Evolutionary conservation across 1,140 invertebrate genomes (phyloP).

Genomic region (Pseudomyrmex flavicornis): DNA sequence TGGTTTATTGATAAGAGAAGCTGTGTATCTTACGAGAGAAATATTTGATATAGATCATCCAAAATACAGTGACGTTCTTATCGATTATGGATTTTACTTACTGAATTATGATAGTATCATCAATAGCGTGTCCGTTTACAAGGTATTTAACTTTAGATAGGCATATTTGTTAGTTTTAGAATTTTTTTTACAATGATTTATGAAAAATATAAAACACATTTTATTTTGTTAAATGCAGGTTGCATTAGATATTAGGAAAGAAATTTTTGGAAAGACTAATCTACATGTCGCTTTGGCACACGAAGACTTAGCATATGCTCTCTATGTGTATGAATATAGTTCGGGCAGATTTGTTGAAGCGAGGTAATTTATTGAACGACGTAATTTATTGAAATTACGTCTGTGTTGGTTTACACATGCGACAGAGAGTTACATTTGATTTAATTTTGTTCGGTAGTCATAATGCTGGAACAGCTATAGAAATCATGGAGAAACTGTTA

Average conservation of each 20-base stretch:
- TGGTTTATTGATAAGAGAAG: slow-evolving; percentile 92
- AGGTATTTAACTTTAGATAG: slow-evolving; percentile 84
- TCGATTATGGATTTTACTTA: slow-evolving; percentile 96
- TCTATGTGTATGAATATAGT: slow-evolving; percentile 96
- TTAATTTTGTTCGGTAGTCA: slow-evolving; percentile 84
- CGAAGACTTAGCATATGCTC: slow-evolving; percentile 96
- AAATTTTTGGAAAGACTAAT: slow-evolving; percentile 93
- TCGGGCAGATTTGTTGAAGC: slow-evolving; percentile 93
- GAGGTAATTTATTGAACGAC: slow-evolving; percentile 86
- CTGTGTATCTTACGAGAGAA: slow-evolving; percentile 90
- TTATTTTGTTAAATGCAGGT: slow-evolving; percentile 84
- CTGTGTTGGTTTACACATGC: background rate
- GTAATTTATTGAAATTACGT: slow-evolving; percentile 76
- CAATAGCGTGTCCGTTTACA: slow-evolving; percentile 93
- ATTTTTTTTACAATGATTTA: background rate
- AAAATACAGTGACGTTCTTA: slow-evolving; percentile 92
- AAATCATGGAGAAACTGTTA: slow-evolving; percentile 92
- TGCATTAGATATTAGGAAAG: slow-evolving; percentile 90
- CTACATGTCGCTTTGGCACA: slow-evolving; percentile 94
- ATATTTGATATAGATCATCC: slow-evolving; percentile 90
- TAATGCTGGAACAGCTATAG: slow-evolving; percentile 93
- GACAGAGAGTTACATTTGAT: background rate
- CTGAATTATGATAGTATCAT: slow-evolving; percentile 94
- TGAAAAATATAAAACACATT: background rate
- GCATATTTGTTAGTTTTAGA: background rate